Percentiles rank a stretch among this genome's conserved stretches.
These are phyloP conservation scores for Thera obeliscata DNA, from an alignment of 2,888 invertebrate species.

Conservation along the genomic window DNA sequence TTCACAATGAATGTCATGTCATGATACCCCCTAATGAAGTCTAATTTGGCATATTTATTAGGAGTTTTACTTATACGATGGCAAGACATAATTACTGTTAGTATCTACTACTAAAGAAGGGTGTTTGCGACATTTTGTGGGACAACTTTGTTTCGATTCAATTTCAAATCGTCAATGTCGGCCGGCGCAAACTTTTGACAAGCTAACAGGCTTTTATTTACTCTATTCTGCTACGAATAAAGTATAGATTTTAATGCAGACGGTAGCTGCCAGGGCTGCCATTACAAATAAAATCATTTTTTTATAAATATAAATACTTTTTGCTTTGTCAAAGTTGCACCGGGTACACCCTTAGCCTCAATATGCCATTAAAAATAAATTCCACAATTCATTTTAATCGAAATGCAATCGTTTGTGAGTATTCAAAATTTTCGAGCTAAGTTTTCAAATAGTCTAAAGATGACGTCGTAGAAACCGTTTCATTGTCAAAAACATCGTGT, in stretches of 20 bases:
- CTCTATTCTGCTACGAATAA: conserved; percentile 34
- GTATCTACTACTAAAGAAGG: conserved; percentile 22
- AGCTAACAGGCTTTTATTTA: conserved; percentile 4
- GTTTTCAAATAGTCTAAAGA: conserved; percentile 30
- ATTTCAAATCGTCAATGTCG: conserved; percentile 2
- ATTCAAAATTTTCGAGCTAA: conserved; percentile 48
- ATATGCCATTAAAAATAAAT: conserved; percentile 32
- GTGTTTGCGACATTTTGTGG: conserved; percentile 6
- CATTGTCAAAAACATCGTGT: conserved; percentile 38
- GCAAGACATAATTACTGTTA: conserved; percentile 57
- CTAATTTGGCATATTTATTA: conserved; percentile 28
- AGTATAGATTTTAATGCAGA: conserved; percentile 28
- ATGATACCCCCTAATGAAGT: conserved; percentile 6
- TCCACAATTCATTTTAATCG: conserved; percentile 33
- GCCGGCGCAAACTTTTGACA: conserved; percentile 4
- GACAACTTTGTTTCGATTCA: not conserved
- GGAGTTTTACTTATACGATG: conserved; percentile 52
- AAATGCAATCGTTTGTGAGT: conserved; percentile 49
- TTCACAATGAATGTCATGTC: conserved; percentile 11
- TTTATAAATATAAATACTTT: conserved; percentile 12
- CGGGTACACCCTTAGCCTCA: conserved; percentile 38
- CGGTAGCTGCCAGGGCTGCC: conserved; percentile 19
- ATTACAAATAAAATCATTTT: conserved; percentile 12
- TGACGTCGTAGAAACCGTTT: conserved; percentile 52
- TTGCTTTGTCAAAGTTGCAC: not conserved